Conservation (phyloP, 2,113 vertebrate genomes). For the Microtus richardsoni region DNA sequence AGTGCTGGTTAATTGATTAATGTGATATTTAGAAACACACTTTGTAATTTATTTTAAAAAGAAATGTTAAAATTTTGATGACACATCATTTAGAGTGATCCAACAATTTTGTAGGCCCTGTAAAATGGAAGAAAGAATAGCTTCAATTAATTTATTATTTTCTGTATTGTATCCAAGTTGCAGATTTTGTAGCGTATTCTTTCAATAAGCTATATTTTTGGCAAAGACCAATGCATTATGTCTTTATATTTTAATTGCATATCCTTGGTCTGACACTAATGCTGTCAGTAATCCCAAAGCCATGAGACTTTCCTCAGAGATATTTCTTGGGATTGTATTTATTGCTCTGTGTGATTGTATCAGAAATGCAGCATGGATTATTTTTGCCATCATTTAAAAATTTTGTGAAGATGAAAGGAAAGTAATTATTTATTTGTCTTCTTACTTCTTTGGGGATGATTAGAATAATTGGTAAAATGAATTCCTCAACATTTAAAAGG, state of each 20-base stretch:
- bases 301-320: constrained; percentile 38
- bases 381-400: constrained; percentile 53
- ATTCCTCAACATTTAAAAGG: constrained; percentile 30
- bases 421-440: constrained; percentile 46
- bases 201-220: constrained; percentile 36
- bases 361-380: constrained; percentile 20
- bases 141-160: constrained; percentile 40
- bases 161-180: not conserved
- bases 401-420: constrained; percentile 59
- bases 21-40: not conserved
- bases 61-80: constrained; percentile 4
- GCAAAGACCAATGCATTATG: constrained; percentile 9
- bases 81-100: not conserved
- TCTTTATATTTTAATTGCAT: constrained; percentile 52
- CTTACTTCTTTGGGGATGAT: constrained; percentile 33
- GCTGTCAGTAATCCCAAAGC: constrained; percentile 28
- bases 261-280: constrained; percentile 38
- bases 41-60: constrained; percentile 38
- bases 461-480: constrained; percentile 39
- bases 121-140: constrained; percentile 25
- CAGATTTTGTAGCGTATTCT: not conserved
- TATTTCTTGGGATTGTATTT: constrained; percentile 55
- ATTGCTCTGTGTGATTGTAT: constrained; percentile 44
- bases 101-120: not conserved
- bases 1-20: constrained; percentile 22